Percentiles rank a stretch among this genome's conserved stretches.
These are phyloP conservation scores for Pyrrhia umbra DNA, from an alignment of 2,888 invertebrate genomes.

Conservation along the genomic window DNA sequence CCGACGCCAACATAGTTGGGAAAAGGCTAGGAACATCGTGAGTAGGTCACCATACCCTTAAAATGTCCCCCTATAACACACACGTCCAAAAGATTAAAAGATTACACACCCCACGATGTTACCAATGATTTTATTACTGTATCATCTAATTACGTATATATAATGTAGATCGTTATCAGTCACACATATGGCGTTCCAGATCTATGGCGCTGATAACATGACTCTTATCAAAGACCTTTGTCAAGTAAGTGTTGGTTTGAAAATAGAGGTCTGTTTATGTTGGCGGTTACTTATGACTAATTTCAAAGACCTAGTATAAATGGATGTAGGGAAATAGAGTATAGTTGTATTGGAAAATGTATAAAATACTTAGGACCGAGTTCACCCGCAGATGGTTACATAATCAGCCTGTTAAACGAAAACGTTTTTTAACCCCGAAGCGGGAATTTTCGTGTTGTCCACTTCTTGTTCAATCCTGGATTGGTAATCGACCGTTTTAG, in stretches of 20 bases:
- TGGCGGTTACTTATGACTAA: conserved; percentile 2
- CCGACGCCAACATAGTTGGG: too few species aligned
- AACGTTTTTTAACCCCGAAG: too few species aligned
- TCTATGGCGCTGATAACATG: conserved; percentile 73
- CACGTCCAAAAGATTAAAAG: conserved; percentile 68
- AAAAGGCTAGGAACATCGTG: too few species aligned
- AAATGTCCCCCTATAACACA: conserved; percentile 45
- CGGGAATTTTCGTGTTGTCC: too few species aligned
- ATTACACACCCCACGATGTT: conserved; percentile 70
- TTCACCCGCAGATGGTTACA: too few species aligned
- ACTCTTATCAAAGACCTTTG: conserved; percentile 49
- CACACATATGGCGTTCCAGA: conserved; percentile 79
- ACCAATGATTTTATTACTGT: conserved; percentile 86
- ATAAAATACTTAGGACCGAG: too few species aligned
- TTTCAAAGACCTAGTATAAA: neutral
- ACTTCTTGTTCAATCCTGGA: too few species aligned
- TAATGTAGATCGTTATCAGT: conserved; percentile 79
- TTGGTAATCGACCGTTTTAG: too few species aligned
- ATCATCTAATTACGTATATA: conserved; percentile 84
- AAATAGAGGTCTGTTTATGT: conserved; percentile 11
- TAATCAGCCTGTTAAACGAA: too few species aligned
- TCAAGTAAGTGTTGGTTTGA: neutral
- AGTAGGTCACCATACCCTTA: neutral
- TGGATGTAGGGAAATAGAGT: neutral
- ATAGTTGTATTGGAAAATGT: too few species aligned